Conservation (phyloP, 1,140 invertebrate genomes). For the Atta texana region DNA sequence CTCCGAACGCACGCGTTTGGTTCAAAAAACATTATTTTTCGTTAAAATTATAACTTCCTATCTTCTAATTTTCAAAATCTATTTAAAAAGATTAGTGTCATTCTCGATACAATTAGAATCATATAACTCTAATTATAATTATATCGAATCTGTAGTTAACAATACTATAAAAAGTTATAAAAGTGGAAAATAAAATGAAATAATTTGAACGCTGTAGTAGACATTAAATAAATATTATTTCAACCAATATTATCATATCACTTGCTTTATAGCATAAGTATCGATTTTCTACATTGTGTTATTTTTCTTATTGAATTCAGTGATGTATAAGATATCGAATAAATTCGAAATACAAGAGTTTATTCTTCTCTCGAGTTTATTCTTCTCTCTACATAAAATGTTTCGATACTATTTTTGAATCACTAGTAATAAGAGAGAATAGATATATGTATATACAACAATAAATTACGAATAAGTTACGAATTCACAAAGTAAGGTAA, state of each 20-base stretch:
- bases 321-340: background rate
- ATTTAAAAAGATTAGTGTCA: background rate
- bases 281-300: background rate
- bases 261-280: background rate
- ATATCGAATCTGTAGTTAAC: background rate
- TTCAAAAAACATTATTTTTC: conserved; percentile 48
- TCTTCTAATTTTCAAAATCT: background rate
- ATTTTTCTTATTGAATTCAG: background rate
- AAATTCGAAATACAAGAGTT: background rate
- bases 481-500: background rate
- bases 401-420: background rate
- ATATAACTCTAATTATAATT: background rate
- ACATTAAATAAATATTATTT: conserved; percentile 6
- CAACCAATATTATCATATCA: background rate
- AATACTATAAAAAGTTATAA: background rate
- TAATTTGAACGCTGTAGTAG: background rate
- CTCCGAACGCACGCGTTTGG: conserved; percentile 45
- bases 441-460: background rate
- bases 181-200: background rate
- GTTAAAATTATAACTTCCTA: conserved; percentile 48
- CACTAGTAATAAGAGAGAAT: background rate
- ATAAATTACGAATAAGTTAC: conserved; percentile 4
- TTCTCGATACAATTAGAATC: conserved; percentile 1
- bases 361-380: background rate
- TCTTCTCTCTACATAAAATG: background rate